Evolutionary conservation across 2,113 vertebrate species (phyloP).

Genomic region (Pyxicephalus adspersus): DNA sequence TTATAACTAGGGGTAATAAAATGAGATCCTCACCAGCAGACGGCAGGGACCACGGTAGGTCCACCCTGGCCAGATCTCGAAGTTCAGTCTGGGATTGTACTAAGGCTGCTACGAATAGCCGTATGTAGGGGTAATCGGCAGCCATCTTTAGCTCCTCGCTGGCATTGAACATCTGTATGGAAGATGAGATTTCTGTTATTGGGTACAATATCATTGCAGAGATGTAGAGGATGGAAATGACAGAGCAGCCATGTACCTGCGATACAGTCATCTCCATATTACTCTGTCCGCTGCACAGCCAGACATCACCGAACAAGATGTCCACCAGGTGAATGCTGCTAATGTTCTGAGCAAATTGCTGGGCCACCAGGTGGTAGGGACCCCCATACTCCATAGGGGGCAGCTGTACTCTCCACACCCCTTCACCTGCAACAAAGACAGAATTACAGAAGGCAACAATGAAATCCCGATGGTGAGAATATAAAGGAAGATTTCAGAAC

Average conservation of each 20-base stretch:
- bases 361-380: constrained; percentile 76
- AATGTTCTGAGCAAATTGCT: constrained; percentile 47
- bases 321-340: constrained; percentile 67
- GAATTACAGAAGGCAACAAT: not conserved
- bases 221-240: not conserved
- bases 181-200: not conserved
- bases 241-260: constrained; percentile 71
- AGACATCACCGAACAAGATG: constrained; percentile 88
- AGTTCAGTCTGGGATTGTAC: constrained; percentile 67
- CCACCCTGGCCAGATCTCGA: constrained; percentile 72
- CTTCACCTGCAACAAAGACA: constrained; percentile 60
- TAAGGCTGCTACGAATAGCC: constrained; percentile 73
- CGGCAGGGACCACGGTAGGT: constrained; percentile 81
- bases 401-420: constrained; percentile 77
- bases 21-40: constrained; percentile 68
- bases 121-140: constrained; percentile 74
- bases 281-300: constrained; percentile 93
- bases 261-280: constrained; percentile 85
- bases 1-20: not conserved
- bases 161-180: constrained; percentile 80
- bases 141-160: constrained; percentile 71
- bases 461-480: not conserved
- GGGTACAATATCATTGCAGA: not conserved
- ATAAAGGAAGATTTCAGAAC: not conserved
- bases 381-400: constrained; percentile 78